Conservation (phyloP, 1,140 invertebrate genomes). For the Sycophaga agraensis region DNA sequence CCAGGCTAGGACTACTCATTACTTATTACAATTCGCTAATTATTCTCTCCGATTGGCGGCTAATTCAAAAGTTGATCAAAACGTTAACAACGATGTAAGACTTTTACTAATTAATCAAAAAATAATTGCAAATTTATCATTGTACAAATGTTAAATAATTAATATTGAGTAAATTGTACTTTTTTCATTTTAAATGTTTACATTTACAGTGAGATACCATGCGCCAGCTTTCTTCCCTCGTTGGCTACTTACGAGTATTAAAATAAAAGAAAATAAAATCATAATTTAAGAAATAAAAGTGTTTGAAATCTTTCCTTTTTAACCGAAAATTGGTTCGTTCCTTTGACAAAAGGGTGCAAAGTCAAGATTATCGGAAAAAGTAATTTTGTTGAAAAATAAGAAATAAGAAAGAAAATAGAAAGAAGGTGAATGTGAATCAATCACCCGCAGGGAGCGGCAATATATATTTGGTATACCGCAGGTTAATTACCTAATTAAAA, state of each 20-base stretch:
- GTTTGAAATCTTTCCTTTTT: background rate
- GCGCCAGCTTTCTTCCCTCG: constrained; percentile 27
- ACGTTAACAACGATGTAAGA: constrained; percentile 11
- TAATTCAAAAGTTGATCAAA: constrained; percentile 33
- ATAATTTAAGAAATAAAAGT: background rate
- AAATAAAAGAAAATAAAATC: constrained; percentile 9
- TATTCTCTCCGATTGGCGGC: constrained; percentile 30
- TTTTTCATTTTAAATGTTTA: constrained; percentile 23
- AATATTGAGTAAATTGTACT: constrained; percentile 9
- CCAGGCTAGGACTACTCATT: constrained; percentile 35
- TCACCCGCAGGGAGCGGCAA: constrained; percentile 6
- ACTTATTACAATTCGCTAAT: constrained; percentile 32
- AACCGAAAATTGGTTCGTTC: background rate
- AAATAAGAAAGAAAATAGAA: constrained; percentile 17
- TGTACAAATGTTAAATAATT: constrained; percentile 8
- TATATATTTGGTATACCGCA: background rate
- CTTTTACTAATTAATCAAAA: constrained; percentile 19
- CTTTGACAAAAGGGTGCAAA: background rate
- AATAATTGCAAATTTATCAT: constrained; percentile 24
- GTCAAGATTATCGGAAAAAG: background rate
- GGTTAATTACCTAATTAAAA: constrained; percentile 20
- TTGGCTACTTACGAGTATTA: constrained; percentile 19
- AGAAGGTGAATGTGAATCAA: constrained; percentile 22
- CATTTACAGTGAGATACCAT: constrained; percentile 11
- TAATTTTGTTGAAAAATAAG: constrained; percentile 20